phyloP scores from a whole-genome alignment of 2,113 vertebrate genomes.

The Centropus unirufus region DNA sequence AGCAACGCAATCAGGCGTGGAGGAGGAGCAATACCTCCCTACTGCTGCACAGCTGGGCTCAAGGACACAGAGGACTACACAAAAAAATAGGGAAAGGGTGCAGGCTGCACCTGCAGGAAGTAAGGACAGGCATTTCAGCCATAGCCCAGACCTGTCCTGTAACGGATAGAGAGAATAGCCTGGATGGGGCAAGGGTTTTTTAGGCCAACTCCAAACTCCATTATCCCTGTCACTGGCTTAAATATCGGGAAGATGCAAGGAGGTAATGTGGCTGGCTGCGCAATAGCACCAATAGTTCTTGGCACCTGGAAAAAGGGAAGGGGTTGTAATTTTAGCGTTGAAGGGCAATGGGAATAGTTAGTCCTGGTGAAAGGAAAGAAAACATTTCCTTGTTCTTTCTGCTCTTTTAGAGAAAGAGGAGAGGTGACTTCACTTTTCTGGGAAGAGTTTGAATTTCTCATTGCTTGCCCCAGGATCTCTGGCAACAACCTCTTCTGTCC shows the following conservation, averaged over 20 bases:
- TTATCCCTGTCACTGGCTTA: background rate
- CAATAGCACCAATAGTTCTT: accelerated
- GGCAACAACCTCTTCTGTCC: background rate
- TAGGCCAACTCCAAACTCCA: background rate
- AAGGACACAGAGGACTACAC: constrained; percentile 13
- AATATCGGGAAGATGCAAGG: background rate
- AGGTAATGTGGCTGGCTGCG: background rate
- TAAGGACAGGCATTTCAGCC: background rate
- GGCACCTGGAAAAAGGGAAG: background rate
- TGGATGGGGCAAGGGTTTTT: background rate
- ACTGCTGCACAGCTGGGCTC: constrained; percentile 13
- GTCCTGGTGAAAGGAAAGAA: background rate
- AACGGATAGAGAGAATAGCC: background rate
- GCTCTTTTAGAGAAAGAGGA: background rate
- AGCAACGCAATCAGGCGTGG: background rate
- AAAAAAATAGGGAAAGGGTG: background rate
- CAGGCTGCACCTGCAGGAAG: background rate
- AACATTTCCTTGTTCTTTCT: background rate
- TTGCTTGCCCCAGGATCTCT: background rate
- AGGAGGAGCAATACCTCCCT: constrained; percentile 19
- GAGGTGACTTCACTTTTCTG: background rate
- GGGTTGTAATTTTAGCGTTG: background rate
- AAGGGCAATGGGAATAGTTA: background rate
- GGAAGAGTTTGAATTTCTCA: background rate
- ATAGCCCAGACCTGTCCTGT: background rate